Evolutionary conservation across 2,888 invertebrate genomes (phyloP), one percentile per base, ranked within the genome.

Genomic region (Lymantria dispar): DNA sequence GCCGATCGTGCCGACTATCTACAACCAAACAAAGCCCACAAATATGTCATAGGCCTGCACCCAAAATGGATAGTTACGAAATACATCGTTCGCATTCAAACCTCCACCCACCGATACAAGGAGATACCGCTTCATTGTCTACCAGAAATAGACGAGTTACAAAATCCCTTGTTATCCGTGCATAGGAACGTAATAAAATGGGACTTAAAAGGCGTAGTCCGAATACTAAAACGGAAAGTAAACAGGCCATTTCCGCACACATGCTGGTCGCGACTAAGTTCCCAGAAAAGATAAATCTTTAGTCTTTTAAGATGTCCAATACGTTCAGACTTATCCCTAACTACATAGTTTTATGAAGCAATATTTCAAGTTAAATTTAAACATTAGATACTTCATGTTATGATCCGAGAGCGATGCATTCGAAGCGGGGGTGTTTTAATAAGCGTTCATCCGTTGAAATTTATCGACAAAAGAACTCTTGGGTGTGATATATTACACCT

Each of bases 171-270:
- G 81, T 80, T 79, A 76, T 70, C 76, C 71, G 72, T 73, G 76
- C 66, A 70, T 65, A 71, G 72, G 67, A 68, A 73, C 75, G 75
- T 74, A 78, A 80, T 81, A 81, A 83, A 76, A 69, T 64, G 61
- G 61, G 55, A 71, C 86, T 71, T 82, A 80, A 85, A 88, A 83
- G 87, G 86, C 74, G 72, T 62, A 79, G 78, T 74, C 80, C 82
- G 74, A 84, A 83, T 79, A 77, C 74, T 81, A 81, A 76, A 78
- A 76, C 72, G 64, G 72, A 77, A 79, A 80, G 80, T 80, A 85
- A 85, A 86, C 83, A 83, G 74, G 64, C 72, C 72, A 77, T 85
- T 85, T 86, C 85, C 84, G 83, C 74, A 78, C 85, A 83, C 80
- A 81, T 83, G 84, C 72, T 60, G 62, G 65, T 64, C 56, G 56